Evolutionary conservation across 2,888 invertebrate genomes (phyloP), one percentile per base, ranked within the genome.

Genomic region (Hypsopygia costalis): DNA sequence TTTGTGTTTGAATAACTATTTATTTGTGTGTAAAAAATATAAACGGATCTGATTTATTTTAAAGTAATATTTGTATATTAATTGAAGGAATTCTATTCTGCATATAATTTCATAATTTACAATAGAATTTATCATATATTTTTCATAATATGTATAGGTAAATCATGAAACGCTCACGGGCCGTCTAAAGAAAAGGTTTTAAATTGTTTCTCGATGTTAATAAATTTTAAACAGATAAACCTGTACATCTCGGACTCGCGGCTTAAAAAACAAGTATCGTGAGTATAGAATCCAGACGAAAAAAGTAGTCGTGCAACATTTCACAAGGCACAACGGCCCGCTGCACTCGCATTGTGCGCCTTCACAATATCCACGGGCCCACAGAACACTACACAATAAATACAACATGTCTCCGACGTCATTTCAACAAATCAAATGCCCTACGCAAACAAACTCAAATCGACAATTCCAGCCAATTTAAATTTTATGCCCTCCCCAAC

Each of bases 211-310:
- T 85, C 80, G 77, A 85, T 87, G 86, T 87, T 86, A 87, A 87
- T 88, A 87, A 86, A 87, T 88, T 86, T 87, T 82, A 83, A 88
- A 87, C 81, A 86, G 86, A 86, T 86, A 87, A 87, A 87, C 86
- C 85, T 83, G 86, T 87, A 86, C 86, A 86, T 87, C 85, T 83
- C 77, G 83, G 70, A 81, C 82, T 82, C 78, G 75, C 78, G 76
- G 82, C 76, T 79, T 78, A 85, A 87, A 87, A 86, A 87, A 87
- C 81, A 73, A 87, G 75, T 77, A 85, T 78, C 74, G 77, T 79
- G 81, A 85, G 83, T 87, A 72, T 78, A 85, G 76, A 83, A 82
- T 85, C 86, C 88, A 87, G 88, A 88, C 87, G 88, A 87, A 87
- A 88, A 88, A 88, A 88, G 87, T 86, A 83, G 88, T 87, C 86